Evolutionary conservation across 2,888 invertebrate species (phyloP), one percentile per base, ranked within the genome.

Genomic region (Criorhina ranunculi): DNA sequence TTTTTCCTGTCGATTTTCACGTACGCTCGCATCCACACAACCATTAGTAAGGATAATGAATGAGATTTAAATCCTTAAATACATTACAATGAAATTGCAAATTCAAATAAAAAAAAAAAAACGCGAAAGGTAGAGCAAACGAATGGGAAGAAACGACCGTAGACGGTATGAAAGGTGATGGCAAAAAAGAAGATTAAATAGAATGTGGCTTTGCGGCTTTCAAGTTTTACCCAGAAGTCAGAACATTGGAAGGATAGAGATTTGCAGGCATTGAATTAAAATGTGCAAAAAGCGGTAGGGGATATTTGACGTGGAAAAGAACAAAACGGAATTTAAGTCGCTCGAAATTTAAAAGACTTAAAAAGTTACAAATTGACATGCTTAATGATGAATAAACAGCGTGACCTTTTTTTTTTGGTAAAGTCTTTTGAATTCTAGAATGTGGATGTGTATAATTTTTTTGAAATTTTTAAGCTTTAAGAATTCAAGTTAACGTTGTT

Each of bases 41-140:
- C 67, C 57, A 67, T 77, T 67, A 67, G 67, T 59, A 67, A 60
- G 76, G 76, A 77, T 77, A 67, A 77, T 59, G 60, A 51, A 77
- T 33, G 67, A 59, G 67, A 77, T 77, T 67, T 77, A 77, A 53
- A 67, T 67, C 67, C 67, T 59, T 67, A 67, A 77, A 67, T 66
- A 60, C 67, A 67, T 77, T 77, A 77, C 51, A 67, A 67, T 60
- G 33, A 59, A 67, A 77, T 77, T 35, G 59, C 76, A 51, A 60
- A 59, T 49, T 51, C 59, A 77, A 77, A 67, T 42, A 42, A 24
- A 24, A 24, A 24, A 24, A 24, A 24, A 24, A 24, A 24, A 53
- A 51, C 42, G 60, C n/a, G 59, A 51, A 9, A 70, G 57, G 55
- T 33, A 12, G 19, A 31, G 42, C 2, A 42, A 62, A 15, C 29